Percentiles rank a stretch among this genome's conserved stretches.
These are phyloP conservation scores for Uloborus plumipes DNA, from an alignment of 2,888 invertebrate species.

Conservation along the genomic window DNA sequence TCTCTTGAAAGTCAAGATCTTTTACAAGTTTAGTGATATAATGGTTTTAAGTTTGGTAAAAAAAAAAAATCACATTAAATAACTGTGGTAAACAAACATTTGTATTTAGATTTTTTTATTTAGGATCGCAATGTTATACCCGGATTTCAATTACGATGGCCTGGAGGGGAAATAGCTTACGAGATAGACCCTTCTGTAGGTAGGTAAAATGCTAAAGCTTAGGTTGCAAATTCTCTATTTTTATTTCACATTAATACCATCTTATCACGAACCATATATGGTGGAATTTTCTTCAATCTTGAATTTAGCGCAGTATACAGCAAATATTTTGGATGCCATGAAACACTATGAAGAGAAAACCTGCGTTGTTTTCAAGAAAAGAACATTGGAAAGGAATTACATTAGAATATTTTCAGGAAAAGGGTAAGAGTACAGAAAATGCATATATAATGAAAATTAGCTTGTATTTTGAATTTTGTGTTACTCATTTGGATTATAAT, in stretches of 20 bases:
- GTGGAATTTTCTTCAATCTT: neutral
- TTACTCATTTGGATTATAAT: too few species aligned
- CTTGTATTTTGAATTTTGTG: too few species aligned
- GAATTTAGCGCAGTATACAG: slow-evolving; percentile 19
- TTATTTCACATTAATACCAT: too few species aligned
- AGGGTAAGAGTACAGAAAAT: slow-evolving; percentile 22
- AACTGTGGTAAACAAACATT: too few species aligned
- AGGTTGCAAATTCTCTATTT: too few species aligned
- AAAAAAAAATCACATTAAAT: too few species aligned
- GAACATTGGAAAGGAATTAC: slow-evolving; percentile 42
- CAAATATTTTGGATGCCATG: slow-evolving; percentile 40
- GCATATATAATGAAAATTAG: too few species aligned
- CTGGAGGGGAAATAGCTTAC: slow-evolving; percentile 43
- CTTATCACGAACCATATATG: too few species aligned
- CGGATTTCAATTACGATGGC: slow-evolving; percentile 50
- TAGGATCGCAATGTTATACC: slow-evolving; percentile 51
- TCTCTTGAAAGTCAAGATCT: too few species aligned
- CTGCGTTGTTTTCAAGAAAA: slow-evolving; percentile 39
- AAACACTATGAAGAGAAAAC: slow-evolving; percentile 38
- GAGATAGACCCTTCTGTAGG: slow-evolving; percentile 50
- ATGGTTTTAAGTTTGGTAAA: too few species aligned
- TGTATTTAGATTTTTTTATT: too few species aligned
- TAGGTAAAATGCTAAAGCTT: neutral
- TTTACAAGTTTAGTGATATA: too few species aligned
- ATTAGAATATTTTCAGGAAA: slow-evolving; percentile 45